Conservation (phyloP, 2,113 vertebrate species). For the Campylorhamphus procurvoides region DNA sequence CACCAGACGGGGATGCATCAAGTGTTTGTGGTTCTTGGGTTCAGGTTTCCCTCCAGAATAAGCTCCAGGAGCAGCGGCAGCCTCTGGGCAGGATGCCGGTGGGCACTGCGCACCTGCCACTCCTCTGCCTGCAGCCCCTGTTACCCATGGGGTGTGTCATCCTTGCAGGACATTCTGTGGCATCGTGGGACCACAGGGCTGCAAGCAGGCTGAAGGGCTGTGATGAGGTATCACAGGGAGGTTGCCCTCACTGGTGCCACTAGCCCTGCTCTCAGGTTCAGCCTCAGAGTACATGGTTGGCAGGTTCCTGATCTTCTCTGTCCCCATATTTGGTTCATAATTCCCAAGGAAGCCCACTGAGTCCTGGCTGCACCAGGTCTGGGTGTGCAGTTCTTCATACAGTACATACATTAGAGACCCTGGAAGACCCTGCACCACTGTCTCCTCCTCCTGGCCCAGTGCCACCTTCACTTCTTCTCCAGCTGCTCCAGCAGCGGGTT, state of each 20-base stretch:
- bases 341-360: conserved; percentile 49
- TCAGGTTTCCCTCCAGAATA: background rate
- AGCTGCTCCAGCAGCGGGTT: conserved; percentile 90
- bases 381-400: conserved; percentile 58
- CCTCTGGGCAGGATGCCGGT: background rate
- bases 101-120: accelerated
- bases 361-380: conserved; percentile 54
- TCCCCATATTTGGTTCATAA: conserved; percentile 42
- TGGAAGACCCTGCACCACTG: conserved; percentile 55
- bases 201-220: background rate
- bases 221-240: conserved; percentile 15
- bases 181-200: background rate
- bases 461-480: conserved; percentile 82
- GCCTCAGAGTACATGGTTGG: conserved; percentile 14
- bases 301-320: conserved; percentile 58
- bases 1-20: conserved; percentile 55
- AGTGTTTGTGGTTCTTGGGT: conserved; percentile 66
- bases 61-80: background rate
- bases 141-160: background rate
- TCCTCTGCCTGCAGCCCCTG: background rate
- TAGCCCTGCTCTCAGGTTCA: conserved; percentile 10
- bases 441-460: conserved; percentile 46
- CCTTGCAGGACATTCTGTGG: background rate
- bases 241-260: background rate
- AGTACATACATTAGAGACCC: conserved; percentile 63